These are phyloP conservation scores for Sinopyrophorus schimmeli DNA, from an alignment of 2,888 invertebrate genomes.

Conservation along the genomic window DNA sequence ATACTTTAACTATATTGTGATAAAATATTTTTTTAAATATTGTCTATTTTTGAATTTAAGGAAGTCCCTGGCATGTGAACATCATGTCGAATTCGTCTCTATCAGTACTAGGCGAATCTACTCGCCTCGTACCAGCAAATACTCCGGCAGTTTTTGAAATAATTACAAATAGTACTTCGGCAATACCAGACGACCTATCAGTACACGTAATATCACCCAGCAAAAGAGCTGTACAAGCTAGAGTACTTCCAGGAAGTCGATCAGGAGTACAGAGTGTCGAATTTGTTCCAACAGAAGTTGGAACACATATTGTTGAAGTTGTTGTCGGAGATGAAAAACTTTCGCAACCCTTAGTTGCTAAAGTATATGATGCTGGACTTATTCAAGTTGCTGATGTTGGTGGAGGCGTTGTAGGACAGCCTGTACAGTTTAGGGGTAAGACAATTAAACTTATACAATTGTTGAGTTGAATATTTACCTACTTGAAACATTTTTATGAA, in stretches of 20 bases:
- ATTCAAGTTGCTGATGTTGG: slow-evolving; percentile 94
- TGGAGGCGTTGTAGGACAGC: slow-evolving; percentile 92
- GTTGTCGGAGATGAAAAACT: slow-evolving; percentile 87
- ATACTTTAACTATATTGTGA: slow-evolving; percentile 4
- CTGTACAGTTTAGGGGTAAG: slow-evolving; percentile 93
- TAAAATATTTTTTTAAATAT: slow-evolving; percentile 4
- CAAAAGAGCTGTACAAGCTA: slow-evolving; percentile 78
- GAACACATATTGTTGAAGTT: slow-evolving; percentile 90
- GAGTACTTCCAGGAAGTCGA: slow-evolving; percentile 80
- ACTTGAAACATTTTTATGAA: slow-evolving; percentile 10
- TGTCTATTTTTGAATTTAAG: slow-evolving; percentile 58
- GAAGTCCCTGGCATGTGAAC: slow-evolving; percentile 93
- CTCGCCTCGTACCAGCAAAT: slow-evolving; percentile 88
- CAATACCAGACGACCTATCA: slow-evolving; percentile 61
- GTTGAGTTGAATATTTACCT: too few species aligned
- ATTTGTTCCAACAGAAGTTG: slow-evolving; percentile 91
- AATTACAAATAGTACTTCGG: slow-evolving; percentile 65
- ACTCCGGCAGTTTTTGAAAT: slow-evolving; percentile 89
- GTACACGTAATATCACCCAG: slow-evolving; percentile 81
- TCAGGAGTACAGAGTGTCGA: slow-evolving; percentile 80
- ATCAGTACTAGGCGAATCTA: slow-evolving; percentile 84
- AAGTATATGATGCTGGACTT: slow-evolving; percentile 91
- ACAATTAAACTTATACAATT: background rate
- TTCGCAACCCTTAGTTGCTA: slow-evolving; percentile 86
- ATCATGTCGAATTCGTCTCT: slow-evolving; percentile 77